These are phyloP conservation scores for Perodicticus potto DNA, from an alignment of 2,797 vertebrate species.

Conservation along the genomic window DNA sequence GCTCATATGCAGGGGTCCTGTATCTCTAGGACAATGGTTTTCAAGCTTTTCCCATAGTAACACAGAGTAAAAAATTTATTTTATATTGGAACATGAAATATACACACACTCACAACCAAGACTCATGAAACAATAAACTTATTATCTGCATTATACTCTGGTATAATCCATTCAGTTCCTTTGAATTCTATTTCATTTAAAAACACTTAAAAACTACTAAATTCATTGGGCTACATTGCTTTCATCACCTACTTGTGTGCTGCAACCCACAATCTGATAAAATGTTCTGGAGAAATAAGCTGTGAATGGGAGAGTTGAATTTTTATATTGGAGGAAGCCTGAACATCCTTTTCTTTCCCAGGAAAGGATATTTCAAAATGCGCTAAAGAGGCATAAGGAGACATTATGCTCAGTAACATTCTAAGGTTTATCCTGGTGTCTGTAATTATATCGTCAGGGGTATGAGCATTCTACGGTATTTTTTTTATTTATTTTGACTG, in stretches of 20 bases:
- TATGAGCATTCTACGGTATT: neutral
- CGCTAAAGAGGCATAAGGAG: neutral
- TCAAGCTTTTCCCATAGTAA: neutral
- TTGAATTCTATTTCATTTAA: neutral
- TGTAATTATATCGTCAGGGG: neutral
- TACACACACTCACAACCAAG: neutral
- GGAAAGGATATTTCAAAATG: constrained; percentile 16
- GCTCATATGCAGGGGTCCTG: neutral
- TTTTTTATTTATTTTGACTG: neutral
- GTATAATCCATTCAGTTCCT: neutral
- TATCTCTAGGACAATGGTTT: neutral
- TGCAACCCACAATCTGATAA: neutral
- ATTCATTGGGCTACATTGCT: neutral
- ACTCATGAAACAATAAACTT: neutral
- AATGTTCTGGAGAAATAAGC: constrained; percentile 18
- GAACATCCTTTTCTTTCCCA: neutral
- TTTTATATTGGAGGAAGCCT: neutral
- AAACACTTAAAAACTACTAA: neutral
- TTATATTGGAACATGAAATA: neutral
- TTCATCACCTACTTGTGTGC: neutral
- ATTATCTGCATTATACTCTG: neutral
- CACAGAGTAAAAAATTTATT: neutral
- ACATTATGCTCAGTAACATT: neutral
- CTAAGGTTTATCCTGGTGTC: neutral
- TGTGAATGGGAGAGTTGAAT: neutral